These are phyloP conservation scores for Cydia amplana DNA, from an alignment of 1,140 invertebrate species.

Conservation along the genomic window DNA sequence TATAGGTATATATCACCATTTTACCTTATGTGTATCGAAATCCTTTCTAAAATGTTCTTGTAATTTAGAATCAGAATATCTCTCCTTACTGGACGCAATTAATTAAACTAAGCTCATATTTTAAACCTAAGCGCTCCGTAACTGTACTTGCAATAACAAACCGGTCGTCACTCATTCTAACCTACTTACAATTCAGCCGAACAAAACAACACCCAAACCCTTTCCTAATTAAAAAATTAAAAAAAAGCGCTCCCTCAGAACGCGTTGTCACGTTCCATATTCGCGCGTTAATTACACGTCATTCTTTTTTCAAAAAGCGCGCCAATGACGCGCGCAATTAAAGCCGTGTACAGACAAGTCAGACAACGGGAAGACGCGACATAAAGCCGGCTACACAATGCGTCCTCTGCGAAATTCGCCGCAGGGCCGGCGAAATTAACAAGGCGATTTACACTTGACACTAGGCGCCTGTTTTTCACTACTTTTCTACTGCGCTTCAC, in stretches of 20 bases:
- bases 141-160: conserved; percentile 5
- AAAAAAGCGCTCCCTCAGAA: conserved; percentile 72
- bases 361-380: conserved; percentile 78
- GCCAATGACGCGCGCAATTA: conserved; percentile 78
- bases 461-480: conserved; percentile 72
- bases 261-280: conserved; percentile 78
- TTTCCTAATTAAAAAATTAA: conserved; percentile 77
- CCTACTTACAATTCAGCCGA: conserved; percentile 35
- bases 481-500: conserved; percentile 59
- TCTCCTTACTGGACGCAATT: neutral
- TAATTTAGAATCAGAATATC: neutral
- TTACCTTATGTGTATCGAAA: neutral
- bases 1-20: no score
- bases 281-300: conserved; percentile 79
- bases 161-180: conserved; percentile 25
- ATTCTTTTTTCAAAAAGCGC: conserved; percentile 79
- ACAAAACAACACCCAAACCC: conserved; percentile 64
- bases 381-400: conserved; percentile 78
- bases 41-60: neutral
- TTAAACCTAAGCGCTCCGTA: neutral
- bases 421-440: conserved; percentile 77
- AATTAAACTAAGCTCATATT: neutral
- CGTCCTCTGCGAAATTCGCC: conserved; percentile 77
- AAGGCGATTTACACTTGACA: conserved; percentile 80
- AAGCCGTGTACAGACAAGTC: conserved; percentile 77